Evolutionary conservation across 2,113 vertebrate genomes (phyloP), one percentile per base, ranked within the genome.

Genomic region (Bettongia penicillata): DNA sequence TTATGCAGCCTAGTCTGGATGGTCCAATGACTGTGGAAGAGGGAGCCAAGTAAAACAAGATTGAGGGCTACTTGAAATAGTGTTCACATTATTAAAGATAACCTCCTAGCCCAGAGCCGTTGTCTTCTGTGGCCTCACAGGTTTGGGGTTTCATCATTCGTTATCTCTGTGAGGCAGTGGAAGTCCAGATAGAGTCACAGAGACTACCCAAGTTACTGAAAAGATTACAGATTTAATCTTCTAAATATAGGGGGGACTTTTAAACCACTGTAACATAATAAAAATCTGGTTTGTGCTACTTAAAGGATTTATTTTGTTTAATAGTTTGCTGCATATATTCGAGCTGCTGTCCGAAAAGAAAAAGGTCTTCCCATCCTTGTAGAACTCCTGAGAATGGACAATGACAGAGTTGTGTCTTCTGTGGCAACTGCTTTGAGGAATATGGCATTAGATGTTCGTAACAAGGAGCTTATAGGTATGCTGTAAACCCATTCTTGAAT

Each of bases 311-410:
- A n/a, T 96, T 89, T 97, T 91, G 9, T 57, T 16, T 50, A 8
- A 10, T 96, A 99, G 99, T 99, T 99, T 91, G 99, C 99, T 96
- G 99, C 99, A 0, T 99, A 99, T 95, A 99, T 99, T 84, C 99
- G 99, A 52, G 99, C 99, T 0, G 99, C 99, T 0, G 99, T 99
- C 52, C 99, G 99, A 89, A 99, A 99, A 96, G 99, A 99, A 96
- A 99, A 99, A 96, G 99, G 99, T 8, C 99, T 99, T 93, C 99
- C 99, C 26, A 99, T 99, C 98, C 99, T 99, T 0, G 99, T 99
- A 97, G 99, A 99, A 97, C 99, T 99, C 95, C 98, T 99, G 97
- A 98, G 99, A 92, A 99, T 99, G 99, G 99, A 99, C 94, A 99
- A 99, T 0, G 99, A 99, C 95, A 98, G 99, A 91, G 99, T 99